phyloP scores from a whole-genome alignment of 2,797 vertebrate genomes.

The Arctocebus calabarensis region DNA sequence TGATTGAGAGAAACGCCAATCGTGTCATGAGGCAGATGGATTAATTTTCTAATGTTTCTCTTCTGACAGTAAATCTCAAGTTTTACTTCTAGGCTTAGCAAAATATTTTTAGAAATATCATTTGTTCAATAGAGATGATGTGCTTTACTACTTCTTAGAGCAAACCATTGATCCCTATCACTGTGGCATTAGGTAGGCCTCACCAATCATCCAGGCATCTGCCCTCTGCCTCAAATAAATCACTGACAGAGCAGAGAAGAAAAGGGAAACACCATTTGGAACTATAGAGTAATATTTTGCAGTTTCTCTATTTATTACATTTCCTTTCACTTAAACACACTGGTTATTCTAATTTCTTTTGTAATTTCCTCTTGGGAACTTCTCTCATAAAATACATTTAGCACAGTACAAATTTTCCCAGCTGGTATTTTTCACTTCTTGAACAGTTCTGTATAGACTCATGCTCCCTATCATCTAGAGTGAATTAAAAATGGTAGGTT shows the following conservation, averaged over 20 bases:
- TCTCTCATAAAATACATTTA: conserved; percentile 62
- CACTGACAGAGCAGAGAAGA: conserved; percentile 61
- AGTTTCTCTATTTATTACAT: conserved; percentile 54
- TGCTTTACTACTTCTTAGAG: conserved; percentile 80
- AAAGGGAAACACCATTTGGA: conserved; percentile 61
- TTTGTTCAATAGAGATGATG: conserved; percentile 76
- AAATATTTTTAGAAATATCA: conserved; percentile 78
- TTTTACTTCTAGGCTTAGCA: conserved; percentile 72
- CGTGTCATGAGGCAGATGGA: conserved; percentile 63
- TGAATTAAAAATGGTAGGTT: conserved; percentile 36
- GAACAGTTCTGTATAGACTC: conserved; percentile 45
- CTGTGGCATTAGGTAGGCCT: conserved; percentile 43
- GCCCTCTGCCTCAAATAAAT: conserved; percentile 67
- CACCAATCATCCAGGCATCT: conserved; percentile 74
- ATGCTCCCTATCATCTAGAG: conserved; percentile 29
- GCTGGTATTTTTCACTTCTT: conserved; percentile 59
- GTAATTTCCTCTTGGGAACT: conserved; percentile 58
- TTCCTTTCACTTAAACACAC: conserved; percentile 65
- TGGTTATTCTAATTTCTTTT: conserved; percentile 66
- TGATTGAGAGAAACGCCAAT: conserved; percentile 72
- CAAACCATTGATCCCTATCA: conserved; percentile 77
- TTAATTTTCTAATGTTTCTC: conserved; percentile 77
- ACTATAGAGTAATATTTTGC: conserved; percentile 32
- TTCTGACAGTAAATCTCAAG: conserved; percentile 71
- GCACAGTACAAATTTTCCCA: conserved; percentile 45